Conservation (phyloP, 2,797 vertebrate genomes). For the Lacerta agilis region DNA sequence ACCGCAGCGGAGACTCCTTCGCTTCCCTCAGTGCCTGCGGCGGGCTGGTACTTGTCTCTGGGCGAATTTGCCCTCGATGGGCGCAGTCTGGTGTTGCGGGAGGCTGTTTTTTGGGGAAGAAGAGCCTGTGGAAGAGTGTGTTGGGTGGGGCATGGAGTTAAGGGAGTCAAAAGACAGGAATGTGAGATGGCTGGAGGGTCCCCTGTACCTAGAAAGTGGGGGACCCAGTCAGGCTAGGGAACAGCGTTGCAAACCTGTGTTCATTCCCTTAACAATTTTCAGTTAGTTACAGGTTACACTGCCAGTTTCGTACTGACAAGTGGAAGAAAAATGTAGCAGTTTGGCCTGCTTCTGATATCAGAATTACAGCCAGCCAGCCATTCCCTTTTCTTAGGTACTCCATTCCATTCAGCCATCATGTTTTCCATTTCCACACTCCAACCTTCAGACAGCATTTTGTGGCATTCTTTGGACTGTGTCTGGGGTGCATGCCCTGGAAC, state of each 20-base stretch:
- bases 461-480: no score
- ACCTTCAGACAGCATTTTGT: neutral
- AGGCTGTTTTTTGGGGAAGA: neutral
- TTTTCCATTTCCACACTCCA: neutral
- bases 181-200: neutral
- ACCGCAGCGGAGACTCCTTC: conserved; percentile 83
- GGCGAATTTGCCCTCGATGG: neutral
- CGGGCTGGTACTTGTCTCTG: conserved; percentile 87
- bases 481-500: no score
- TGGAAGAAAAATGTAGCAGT: no score
- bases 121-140: neutral
- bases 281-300: neutral
- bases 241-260: no score
- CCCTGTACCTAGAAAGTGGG: neutral
- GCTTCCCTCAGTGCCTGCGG: conserved; percentile 89
- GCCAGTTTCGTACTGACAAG: neutral
- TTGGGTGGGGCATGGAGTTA: neutral
- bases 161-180: no score
- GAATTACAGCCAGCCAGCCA: neutral
- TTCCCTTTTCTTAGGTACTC: neutral
- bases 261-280: no score
- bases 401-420: neutral
- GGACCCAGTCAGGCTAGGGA: neutral
- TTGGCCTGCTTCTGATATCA: neutral
- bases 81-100: neutral